Evolutionary conservation across 2,797 vertebrate species (phyloP).

Genomic region (Microtus agrestis): DNA sequence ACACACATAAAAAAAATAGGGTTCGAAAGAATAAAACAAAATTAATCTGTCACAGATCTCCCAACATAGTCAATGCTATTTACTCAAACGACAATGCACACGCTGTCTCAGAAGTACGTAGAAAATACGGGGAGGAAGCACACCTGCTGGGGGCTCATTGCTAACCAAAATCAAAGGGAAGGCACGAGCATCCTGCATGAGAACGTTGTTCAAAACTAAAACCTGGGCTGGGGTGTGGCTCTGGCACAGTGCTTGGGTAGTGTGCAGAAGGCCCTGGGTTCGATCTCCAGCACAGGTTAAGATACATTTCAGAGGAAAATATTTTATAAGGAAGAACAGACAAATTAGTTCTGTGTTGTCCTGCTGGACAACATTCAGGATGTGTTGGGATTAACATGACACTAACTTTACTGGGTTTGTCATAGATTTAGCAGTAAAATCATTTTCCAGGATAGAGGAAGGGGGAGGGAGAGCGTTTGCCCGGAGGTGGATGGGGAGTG

Average conservation of each 20-base stretch:
- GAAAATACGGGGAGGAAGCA: conserved; percentile 35
- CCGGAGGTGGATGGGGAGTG: accelerated
- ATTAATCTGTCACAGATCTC: conserved; percentile 83
- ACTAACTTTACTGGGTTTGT: not conserved
- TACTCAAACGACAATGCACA: not conserved
- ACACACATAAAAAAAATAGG: conserved; percentile 88
- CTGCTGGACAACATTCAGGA: not conserved
- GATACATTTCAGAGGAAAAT: not conserved
- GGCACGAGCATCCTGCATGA: conserved; percentile 8
- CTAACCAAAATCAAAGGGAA: conserved; percentile 25
- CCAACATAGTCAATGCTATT: not conserved
- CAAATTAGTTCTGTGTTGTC: not conserved
- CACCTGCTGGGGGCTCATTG: accelerated
- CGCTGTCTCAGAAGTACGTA: not conserved
- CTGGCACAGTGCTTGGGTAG: not conserved
- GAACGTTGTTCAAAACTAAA: not conserved
- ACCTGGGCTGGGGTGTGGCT: not conserved
- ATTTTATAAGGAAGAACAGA: not conserved
- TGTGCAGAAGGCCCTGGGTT: not conserved
- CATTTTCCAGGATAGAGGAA: not conserved
- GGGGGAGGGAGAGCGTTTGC: accelerated
- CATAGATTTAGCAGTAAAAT: not conserved
- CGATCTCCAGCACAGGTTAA: not conserved
- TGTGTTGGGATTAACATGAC: not conserved
- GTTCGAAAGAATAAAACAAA: conserved; percentile 87